phyloP scores from a whole-genome alignment of 2,888 invertebrate species.

The Arrhopalites spinosus region DNA sequence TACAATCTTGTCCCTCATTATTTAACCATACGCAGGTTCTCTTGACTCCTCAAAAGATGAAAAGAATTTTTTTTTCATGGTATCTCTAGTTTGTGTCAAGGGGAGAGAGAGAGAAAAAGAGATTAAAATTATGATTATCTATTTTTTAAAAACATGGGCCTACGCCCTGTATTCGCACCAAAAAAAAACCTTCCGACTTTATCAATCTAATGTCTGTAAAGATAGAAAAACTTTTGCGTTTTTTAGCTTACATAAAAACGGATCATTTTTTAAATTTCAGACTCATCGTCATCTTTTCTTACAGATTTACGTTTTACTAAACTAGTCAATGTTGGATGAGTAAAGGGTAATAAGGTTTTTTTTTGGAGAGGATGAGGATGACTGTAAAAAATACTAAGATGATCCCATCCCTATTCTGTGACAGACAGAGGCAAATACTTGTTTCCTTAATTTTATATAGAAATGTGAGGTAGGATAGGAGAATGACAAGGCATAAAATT shows the following conservation, averaged over 20 bases:
- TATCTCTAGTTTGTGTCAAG: no score
- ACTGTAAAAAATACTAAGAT: no score
- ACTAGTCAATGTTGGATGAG: neutral
- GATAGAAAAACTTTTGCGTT: no score
- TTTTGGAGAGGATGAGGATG: no score
- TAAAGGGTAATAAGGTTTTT: neutral
- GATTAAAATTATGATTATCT: slow-evolving; percentile 8
- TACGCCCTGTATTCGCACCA: neutral
- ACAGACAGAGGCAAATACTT: no score
- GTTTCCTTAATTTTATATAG: no score
- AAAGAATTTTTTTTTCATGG: no score
- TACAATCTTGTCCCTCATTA: neutral
- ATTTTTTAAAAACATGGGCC: neutral
- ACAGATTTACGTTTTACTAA: neutral
- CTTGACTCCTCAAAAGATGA: no score
- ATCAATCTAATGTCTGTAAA: neutral
- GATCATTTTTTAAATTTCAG: neutral
- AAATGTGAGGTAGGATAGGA: neutral
- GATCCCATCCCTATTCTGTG: no score
- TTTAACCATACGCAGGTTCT: neutral
- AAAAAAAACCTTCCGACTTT: neutral
- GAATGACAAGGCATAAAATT: slow-evolving; percentile 2
- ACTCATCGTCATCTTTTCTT: slow-evolving; percentile 7
- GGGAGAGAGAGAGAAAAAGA: neutral
- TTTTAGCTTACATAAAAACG: no score